Conservation (phyloP, 35 echinoderm and acorn worm genomes). For the Ophiothrix spiculata region DNA sequence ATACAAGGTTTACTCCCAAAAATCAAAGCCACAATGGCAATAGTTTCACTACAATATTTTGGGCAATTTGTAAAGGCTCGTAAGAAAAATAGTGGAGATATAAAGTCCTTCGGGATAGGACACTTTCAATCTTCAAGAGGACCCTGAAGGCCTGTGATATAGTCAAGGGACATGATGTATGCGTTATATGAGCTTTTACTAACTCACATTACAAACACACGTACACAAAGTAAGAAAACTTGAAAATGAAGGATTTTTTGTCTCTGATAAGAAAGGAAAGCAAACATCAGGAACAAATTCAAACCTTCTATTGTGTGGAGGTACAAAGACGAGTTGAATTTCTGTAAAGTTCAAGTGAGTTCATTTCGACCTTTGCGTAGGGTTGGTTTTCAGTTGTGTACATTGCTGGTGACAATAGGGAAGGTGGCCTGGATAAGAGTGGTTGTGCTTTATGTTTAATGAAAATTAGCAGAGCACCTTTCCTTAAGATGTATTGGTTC, state of each 20-base stretch:
- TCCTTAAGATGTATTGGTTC: no score
- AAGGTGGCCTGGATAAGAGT: no score
- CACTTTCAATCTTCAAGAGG: neutral
- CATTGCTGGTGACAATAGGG: neutral
- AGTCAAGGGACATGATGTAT: neutral
- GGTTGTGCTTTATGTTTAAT: no score
- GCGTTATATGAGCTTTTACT: neutral
- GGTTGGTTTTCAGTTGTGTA: neutral
- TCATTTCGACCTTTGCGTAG: neutral
- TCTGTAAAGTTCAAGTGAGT: neutral
- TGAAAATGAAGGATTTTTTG: neutral
- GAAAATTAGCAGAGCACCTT: no score
- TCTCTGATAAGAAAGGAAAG: neutral
- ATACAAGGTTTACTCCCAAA: neutral
- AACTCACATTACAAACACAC: neutral
- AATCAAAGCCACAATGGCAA: neutral
- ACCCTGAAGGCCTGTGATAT: neutral
- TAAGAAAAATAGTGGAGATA: neutral
- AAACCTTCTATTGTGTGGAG: neutral
- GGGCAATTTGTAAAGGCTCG: neutral
- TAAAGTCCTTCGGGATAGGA: neutral
- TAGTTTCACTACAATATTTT: neutral
- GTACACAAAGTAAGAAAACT: neutral
- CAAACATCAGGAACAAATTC: neutral
- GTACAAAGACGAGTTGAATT: neutral